Evolutionary conservation across 2,113 vertebrate genomes (phyloP).

Genomic region (Himantopus leucocephalus): DNA sequence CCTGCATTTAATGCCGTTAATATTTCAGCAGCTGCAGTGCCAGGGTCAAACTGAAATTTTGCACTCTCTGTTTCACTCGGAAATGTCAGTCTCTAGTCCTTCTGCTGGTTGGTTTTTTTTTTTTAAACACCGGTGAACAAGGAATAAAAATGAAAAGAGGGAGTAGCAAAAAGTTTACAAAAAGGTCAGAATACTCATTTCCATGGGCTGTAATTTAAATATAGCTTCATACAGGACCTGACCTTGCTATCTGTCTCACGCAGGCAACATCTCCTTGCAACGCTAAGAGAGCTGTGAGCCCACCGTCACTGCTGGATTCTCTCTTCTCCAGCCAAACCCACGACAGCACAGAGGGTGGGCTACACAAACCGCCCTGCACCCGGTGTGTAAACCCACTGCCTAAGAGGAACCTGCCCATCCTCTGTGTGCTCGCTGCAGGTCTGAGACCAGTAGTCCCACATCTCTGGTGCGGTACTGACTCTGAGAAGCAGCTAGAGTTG

Average conservation of each 20-base stretch:
- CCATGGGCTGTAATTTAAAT: conserved; percentile 1
- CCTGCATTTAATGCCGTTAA: conserved; percentile 66
- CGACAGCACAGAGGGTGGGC: accelerated
- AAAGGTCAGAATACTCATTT: conserved; percentile 35
- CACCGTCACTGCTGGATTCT: not conserved
- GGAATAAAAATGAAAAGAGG: not conserved
- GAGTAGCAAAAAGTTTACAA: not conserved
- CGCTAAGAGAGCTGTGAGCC: not conserved
- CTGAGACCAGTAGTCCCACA: not conserved
- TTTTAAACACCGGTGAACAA: not conserved
- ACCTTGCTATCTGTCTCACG: not conserved
- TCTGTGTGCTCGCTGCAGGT: not conserved
- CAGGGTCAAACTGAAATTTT: conserved; percentile 66
- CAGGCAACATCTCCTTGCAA: not conserved
- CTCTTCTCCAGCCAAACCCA: not conserved
- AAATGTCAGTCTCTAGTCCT: conserved; percentile 48
- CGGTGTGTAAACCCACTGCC: accelerated
- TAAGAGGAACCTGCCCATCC: not conserved
- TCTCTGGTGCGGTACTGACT: accelerated
- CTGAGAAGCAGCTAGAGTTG: not conserved
- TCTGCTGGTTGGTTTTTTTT: not conserved
- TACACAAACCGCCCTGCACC: not conserved
- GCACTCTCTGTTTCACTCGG: conserved; percentile 61
- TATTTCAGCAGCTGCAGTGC: conserved; percentile 70
- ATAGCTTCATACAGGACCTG: not conserved